phyloP scores from a whole-genome alignment of 2,888 invertebrate genomes.

The Amphiduros pacificus region DNA sequence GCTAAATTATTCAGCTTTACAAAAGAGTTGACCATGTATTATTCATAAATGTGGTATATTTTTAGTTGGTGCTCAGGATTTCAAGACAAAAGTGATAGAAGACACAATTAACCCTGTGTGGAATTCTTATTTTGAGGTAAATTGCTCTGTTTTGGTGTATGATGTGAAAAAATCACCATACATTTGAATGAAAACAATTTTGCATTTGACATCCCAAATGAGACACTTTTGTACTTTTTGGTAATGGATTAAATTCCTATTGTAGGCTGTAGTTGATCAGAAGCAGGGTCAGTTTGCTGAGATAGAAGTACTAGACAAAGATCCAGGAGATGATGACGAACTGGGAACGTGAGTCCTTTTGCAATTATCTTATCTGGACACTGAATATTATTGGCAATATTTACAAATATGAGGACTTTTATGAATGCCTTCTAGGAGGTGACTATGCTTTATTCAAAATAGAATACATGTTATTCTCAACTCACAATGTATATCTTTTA shows the following conservation, averaged over 20 bases:
- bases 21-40: too few relatives aligned
- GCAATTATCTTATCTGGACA: background rate
- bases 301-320: constrained; percentile 87
- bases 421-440: too few relatives aligned
- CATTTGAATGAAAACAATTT: background rate
- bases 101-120: constrained; percentile 94
- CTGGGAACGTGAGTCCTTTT: constrained; percentile 30
- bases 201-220: too few relatives aligned
- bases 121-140: constrained; percentile 97
- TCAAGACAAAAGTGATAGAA: constrained; percentile 90
- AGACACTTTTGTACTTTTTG: too few relatives aligned
- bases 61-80: constrained; percentile 89
- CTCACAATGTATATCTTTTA: too few relatives aligned
- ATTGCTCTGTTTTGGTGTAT: constrained; percentile 4
- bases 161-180: background rate
- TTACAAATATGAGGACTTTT: too few relatives aligned
- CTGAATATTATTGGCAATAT: too few relatives aligned
- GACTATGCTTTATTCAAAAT: too few relatives aligned
- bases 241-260: constrained; percentile 11
- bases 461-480: too few relatives aligned
- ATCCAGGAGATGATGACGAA: constrained; percentile 84
- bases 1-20: too few relatives aligned
- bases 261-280: constrained; percentile 58
- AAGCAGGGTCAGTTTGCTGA: constrained; percentile 62
- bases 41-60: too few relatives aligned